Evolutionary conservation across 1,140 invertebrate genomes (phyloP).

Genomic region (Chymomyza costata): DNA sequence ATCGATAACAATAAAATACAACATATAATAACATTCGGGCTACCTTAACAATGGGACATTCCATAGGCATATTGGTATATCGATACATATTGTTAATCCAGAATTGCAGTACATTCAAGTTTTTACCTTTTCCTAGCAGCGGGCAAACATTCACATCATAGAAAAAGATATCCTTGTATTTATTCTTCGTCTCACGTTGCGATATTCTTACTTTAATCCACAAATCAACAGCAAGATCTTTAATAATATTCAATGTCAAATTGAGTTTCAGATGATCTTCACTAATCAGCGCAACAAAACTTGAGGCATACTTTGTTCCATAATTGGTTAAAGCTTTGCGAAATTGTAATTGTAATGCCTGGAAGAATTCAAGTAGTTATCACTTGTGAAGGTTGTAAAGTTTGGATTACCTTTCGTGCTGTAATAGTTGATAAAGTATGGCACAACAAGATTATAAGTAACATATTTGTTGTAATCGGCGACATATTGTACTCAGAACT

Average conservation of each 20-base stretch:
- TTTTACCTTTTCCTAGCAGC: constrained; percentile 31
- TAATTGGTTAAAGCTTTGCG: constrained; percentile 16
- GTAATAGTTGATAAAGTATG: too few relatives aligned
- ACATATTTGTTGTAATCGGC: too few relatives aligned
- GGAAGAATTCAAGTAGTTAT: too few relatives aligned
- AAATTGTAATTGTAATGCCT: constrained; percentile 34
- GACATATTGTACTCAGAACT: too few relatives aligned
- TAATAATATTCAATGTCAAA: constrained; percentile 27
- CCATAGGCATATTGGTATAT: constrained; percentile 35
- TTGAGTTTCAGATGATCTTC: constrained; percentile 23
- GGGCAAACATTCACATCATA: constrained; percentile 47
- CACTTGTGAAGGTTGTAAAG: too few relatives aligned
- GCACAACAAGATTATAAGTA: too few relatives aligned
- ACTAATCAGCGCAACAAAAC: constrained; percentile 27
- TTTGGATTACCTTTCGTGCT: constrained; percentile 28
- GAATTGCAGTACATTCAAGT: constrained; percentile 25
- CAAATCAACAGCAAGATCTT: constrained; percentile 22
- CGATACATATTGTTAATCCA: constrained; percentile 41
- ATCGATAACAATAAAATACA: too few relatives aligned
- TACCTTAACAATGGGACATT: constrained; percentile 41
- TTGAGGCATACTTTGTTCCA: constrained; percentile 33
- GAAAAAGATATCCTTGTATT: constrained; percentile 27
- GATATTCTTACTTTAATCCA: constrained; percentile 26
- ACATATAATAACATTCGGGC: neutral
- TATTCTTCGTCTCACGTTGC: constrained; percentile 22